Percentiles rank a stretch among this genome's conserved stretches.
Conservation (phyloP, 2,113 vertebrate species). For the Vombatus ursinus region DNA sequence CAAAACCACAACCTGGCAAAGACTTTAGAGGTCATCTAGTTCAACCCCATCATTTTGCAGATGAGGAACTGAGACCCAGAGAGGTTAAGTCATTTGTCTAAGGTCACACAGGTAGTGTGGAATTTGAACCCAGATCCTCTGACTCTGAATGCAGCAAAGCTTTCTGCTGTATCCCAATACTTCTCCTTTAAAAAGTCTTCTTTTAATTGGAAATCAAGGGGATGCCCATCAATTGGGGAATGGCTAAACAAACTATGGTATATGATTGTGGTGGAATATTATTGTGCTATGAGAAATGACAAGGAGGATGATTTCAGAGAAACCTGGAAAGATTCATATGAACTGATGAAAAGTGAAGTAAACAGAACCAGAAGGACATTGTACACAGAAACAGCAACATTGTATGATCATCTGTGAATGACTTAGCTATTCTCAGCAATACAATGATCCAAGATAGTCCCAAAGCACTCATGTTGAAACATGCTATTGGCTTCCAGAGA, state of each 20-base stretch:
- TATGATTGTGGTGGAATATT: background rate
- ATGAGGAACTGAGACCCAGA: background rate
- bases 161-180: background rate
- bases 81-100: background rate
- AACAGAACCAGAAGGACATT: background rate
- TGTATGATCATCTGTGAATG: background rate
- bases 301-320: background rate
- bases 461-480: background rate
- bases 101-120: background rate
- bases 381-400: background rate
- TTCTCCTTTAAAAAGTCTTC: background rate
- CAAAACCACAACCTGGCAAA: background rate
- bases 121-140: background rate
- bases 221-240: background rate
- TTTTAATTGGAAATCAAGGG: background rate
- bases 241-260: background rate
- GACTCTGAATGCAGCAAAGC: background rate
- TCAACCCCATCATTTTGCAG: background rate
- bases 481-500: background rate
- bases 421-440: background rate
- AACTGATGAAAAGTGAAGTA: background rate
- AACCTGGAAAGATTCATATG: background rate
- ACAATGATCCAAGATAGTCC: background rate
- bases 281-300: background rate
- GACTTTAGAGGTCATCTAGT: background rate